Percentiles rank a stretch among this genome's conserved stretches.
Evolutionary conservation across 2,797 vertebrate species (phyloP).

Genomic region (Gambelia wislizenii): DNA sequence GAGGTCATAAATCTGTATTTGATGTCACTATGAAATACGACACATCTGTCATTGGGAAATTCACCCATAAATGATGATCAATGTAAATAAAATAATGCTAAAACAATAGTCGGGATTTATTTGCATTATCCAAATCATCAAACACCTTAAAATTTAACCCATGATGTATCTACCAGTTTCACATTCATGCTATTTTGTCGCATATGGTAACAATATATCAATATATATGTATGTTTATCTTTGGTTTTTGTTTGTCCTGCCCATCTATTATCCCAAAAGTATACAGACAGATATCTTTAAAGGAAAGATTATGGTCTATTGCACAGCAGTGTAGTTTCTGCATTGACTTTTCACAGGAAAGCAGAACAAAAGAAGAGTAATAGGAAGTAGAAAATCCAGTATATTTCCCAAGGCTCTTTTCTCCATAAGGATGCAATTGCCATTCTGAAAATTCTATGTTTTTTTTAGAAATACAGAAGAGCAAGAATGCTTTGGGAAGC

Average conservation of each 20-base stretch:
- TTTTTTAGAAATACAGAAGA: constrained; percentile 13
- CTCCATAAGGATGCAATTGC: background rate
- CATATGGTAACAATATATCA: too few species aligned
- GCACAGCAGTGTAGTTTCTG: background rate
- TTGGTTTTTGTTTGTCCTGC: too few species aligned
- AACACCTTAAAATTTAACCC: background rate
- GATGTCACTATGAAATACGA: background rate
- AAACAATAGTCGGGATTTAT: background rate
- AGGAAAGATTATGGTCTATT: background rate
- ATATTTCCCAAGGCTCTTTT: background rate
- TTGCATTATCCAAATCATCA: background rate
- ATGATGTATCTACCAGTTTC: background rate
- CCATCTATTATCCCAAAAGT: background rate
- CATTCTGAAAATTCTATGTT: background rate
- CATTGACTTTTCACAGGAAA: background rate
- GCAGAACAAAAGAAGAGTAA: background rate
- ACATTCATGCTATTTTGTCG: background rate
- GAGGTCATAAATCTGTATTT: background rate
- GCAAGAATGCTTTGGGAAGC: background rate
- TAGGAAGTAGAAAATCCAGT: background rate
- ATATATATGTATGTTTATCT: background rate
- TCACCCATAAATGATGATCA: background rate
- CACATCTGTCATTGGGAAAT: background rate
- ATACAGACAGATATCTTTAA: too few species aligned
- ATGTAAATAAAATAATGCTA: background rate